Evolutionary conservation across 2,797 vertebrate genomes (phyloP), one percentile per base, ranked within the genome.

Genomic region (Neomorphus geoffroyi): DNA sequence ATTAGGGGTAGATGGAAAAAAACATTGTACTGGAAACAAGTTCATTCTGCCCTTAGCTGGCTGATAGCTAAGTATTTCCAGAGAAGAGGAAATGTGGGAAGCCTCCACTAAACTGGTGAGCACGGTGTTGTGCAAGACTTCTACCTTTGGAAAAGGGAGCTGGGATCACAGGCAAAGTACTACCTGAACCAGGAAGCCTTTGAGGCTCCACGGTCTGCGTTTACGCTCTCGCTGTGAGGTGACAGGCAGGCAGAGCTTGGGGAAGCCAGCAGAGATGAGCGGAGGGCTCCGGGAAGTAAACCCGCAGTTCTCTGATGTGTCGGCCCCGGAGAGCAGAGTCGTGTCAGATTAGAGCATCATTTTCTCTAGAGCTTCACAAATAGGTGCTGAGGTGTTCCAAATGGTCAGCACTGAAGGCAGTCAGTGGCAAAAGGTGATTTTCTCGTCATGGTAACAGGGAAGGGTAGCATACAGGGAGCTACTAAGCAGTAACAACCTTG

Each of bases 31-130:
- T 85, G 71, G 92, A 93, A 97, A 96, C 85, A 19, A 79, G 84
- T 58, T 95, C 69, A 81, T 95, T 80, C 96, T 97, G 96, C 97
- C 96, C 94, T 70, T 48, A 73, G 94, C 96, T 91, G 95, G 80
- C 96, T 96, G 94, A 64, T 82, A 90, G 87, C 56, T 81, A 60
- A 96, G 71, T 45, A 88, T 95, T 97, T 94, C 93, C 96, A 94
- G 62, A n/a, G 46, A 35, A 92, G 61, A 88, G 94, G 92, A 74
- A 96, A 96, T 77, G 77, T 88, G 96, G 93, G 96, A 93, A 93
- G 85, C n/a, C 39, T 91, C n/a, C 62, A 8, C 66, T 90, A 41
- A 72, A 89, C 33, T 1, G 3, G 12, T 3, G 58, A 70, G 48
- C 1, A 1, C 2, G 21, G 10, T 10, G 58, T 39, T 33, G 73